Conservation (phyloP, 2,113 vertebrate genomes). For the Noturus placidus region DNA sequence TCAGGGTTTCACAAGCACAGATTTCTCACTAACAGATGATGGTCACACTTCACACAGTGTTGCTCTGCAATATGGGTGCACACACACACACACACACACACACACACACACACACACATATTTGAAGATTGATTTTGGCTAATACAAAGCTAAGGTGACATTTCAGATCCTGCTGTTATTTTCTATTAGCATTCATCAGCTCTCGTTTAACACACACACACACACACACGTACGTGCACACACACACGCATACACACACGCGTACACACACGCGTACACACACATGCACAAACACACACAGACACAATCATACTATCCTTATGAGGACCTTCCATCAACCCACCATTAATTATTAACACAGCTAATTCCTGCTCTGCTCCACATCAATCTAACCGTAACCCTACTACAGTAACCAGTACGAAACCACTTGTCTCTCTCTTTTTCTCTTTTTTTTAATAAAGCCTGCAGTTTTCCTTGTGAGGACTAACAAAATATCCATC, state of each 20-base stretch:
- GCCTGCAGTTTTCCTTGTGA: background rate
- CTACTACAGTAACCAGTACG: background rate
- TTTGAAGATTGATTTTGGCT: background rate
- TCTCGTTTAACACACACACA: background rate
- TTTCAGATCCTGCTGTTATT: background rate
- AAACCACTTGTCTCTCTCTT: background rate
- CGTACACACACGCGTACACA: too few species aligned
- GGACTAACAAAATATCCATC: background rate
- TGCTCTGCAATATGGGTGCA: background rate
- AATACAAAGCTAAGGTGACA: background rate
- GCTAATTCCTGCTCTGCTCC: background rate
- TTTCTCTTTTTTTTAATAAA: background rate
- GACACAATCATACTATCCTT: background rate
- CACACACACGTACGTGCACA: background rate
- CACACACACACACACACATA: background rate
- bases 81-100: background rate
- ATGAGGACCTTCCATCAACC: background rate
- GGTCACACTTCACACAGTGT: background rate
- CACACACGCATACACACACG: background rate
- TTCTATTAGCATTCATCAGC: constrained; percentile 8
- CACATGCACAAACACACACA: background rate
- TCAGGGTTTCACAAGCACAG: background rate
- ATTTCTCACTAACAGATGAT: background rate
- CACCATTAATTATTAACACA: background rate
- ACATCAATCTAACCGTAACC: background rate